phyloP scores from a whole-genome alignment of 1,140 invertebrate species.

The Luehdorfia chinensis region DNA sequence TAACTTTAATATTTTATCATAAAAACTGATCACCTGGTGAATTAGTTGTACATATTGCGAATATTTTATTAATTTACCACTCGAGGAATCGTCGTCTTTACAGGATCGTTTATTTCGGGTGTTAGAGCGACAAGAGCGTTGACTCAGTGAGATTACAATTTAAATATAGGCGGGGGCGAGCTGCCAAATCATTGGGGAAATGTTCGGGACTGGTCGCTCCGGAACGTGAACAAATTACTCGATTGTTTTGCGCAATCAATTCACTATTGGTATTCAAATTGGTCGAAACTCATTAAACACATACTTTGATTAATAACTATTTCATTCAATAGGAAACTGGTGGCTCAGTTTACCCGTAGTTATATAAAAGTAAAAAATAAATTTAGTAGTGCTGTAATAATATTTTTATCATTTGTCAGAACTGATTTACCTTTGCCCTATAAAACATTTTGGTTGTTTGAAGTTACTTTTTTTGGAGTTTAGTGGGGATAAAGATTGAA shows the following conservation, averaged over 20 bases:
- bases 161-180: conserved; percentile 70
- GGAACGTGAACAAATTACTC: conserved; percentile 39
- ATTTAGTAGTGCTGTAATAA: no score
- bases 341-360: background rate
- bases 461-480: no score
- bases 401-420: no score
- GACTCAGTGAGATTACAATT: conserved; percentile 74
- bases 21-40: background rate
- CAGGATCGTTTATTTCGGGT: conserved; percentile 62
- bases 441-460: no score
- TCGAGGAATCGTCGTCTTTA: conserved; percentile 44
- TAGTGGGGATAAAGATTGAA: no score
- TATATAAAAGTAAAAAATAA: no score
- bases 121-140: conserved; percentile 65
- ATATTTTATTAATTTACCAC: conserved; percentile 30
- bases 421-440: no score
- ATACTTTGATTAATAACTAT: background rate
- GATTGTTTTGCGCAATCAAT: conserved; percentile 39
- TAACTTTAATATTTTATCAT: conserved; percentile 1
- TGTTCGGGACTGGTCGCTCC: conserved; percentile 38
- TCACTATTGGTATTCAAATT: background rate
- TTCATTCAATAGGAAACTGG: background rate
- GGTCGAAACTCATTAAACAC: conserved; percentile 11
- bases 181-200: conserved; percentile 73
- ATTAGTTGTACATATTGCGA: background rate